Evolutionary conservation across 1,140 invertebrate genomes (phyloP).

Genomic region (Diachasmimorpha longicaudata): DNA sequence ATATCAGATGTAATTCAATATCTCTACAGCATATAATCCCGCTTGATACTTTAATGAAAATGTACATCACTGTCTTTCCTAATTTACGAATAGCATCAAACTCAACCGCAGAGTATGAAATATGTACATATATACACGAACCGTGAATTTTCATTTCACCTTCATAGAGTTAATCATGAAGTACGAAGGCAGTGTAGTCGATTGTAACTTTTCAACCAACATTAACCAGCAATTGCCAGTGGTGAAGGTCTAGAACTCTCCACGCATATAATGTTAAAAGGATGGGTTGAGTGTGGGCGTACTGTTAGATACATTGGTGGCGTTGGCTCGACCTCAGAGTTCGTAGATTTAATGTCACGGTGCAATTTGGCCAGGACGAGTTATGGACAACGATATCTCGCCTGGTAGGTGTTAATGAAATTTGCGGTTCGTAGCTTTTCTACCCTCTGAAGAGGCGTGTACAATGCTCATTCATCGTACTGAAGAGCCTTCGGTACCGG

Average conservation of each 20-base stretch:
- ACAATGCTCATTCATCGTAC: neutral
- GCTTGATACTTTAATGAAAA: neutral
- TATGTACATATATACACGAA: neutral
- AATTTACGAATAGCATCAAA: neutral
- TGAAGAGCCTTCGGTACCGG: neutral
- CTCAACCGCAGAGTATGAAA: neutral
- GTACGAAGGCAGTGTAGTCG: neutral
- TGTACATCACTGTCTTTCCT: neutral
- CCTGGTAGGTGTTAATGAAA: slow-evolving; percentile 47
- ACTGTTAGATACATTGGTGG: slow-evolving; percentile 5
- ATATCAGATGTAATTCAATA: neutral
- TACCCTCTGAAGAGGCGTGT: slow-evolving; percentile 27
- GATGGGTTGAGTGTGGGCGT: neutral
- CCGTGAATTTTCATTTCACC: neutral
- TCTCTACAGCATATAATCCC: neutral
- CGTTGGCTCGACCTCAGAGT: neutral
- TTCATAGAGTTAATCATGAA: neutral
- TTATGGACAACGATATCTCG: slow-evolving; percentile 41
- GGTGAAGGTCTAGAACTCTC: neutral
- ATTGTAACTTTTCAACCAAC: neutral
- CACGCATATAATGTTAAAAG: neutral
- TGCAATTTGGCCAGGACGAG: slow-evolving; percentile 36
- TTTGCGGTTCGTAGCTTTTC: slow-evolving; percentile 47
- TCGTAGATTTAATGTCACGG: slow-evolving; percentile 31
- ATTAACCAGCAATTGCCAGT: neutral